Percentiles rank a stretch among this genome's conserved stretches.
Evolutionary conservation across 2,888 invertebrate species (phyloP).

Genomic region (Gerris lacustris): DNA sequence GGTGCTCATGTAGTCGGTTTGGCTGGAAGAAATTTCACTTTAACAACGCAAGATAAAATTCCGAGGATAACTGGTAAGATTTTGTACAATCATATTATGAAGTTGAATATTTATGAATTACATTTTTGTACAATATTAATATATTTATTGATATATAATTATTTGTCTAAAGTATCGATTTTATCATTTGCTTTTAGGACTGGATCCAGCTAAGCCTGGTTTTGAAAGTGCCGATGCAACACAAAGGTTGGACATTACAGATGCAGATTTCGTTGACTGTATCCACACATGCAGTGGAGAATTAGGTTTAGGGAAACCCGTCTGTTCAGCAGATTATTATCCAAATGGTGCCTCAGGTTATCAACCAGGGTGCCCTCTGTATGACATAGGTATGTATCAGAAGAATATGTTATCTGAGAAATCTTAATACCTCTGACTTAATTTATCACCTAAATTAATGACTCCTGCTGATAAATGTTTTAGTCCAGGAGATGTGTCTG

Average conservation of each 20-base stretch:
- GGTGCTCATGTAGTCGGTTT: conserved; percentile 25
- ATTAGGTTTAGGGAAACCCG: conserved; percentile 22
- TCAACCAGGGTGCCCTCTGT: conserved; percentile 25
- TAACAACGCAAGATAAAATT: neutral
- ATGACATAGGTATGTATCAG: conserved; percentile 14
- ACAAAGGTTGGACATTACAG: conserved; percentile 19
- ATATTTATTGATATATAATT: no score
- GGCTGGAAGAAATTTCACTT: conserved; percentile 16
- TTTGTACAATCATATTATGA: no score
- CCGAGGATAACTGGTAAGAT: neutral
- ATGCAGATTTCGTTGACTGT: conserved; percentile 26
- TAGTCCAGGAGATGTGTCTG: no score
- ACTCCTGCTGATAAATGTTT: no score
- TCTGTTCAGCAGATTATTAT: conserved; percentile 26
- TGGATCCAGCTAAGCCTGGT: conserved; percentile 27
- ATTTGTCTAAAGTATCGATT: no score
- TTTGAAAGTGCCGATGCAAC: conserved; percentile 20
- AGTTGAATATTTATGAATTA: no score
- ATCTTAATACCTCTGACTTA: no score
- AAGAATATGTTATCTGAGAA: no score
- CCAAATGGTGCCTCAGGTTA: conserved; percentile 25
- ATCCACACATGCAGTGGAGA: conserved; percentile 27
- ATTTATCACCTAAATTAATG: no score
- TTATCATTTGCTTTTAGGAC: conserved; percentile 16
- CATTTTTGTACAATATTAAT: no score